phyloP scores from a whole-genome alignment of 2,797 vertebrate species.

The Diplodus sargus region DNA sequence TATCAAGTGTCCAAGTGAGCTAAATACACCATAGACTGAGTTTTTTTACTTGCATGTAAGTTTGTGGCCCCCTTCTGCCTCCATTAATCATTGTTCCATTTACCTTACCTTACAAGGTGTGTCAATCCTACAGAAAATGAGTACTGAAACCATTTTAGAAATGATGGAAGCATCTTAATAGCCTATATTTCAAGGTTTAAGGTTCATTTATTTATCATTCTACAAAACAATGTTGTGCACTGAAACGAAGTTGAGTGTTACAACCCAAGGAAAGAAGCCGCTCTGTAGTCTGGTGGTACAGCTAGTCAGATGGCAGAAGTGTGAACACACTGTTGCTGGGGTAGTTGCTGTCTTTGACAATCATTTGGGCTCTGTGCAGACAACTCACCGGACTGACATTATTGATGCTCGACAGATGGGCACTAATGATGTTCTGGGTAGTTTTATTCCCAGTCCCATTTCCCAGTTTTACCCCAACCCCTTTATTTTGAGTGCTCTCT shows the following conservation, averaged over 20 bases:
- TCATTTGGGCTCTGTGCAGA: not conserved
- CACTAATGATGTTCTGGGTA: not conserved
- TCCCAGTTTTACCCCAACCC: too few relatives aligned
- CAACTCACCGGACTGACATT: not conserved
- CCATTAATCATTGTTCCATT: not conserved
- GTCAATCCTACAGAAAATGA: too few relatives aligned
- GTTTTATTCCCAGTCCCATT: not conserved
- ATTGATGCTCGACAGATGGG: not conserved
- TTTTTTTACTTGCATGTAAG: not conserved
- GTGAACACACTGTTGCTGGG: not conserved
- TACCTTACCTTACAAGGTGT: too few relatives aligned
- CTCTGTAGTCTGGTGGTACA: not conserved
- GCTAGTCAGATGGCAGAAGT: not conserved
- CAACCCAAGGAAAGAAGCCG: not conserved
- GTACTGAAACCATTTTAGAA: too few relatives aligned
- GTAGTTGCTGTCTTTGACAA: not conserved
- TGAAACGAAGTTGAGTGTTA: not conserved
- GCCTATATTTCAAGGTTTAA: not conserved
- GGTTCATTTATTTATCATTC: not conserved
- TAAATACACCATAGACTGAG: not conserved
- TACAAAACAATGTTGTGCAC: not conserved
- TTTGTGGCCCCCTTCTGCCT: not conserved
- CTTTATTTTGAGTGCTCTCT: too few relatives aligned
- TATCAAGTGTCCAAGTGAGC: not conserved
- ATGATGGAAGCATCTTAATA: not conserved